Conservation (phyloP, 2,797 vertebrate genomes). For the Monodelphis domestica region DNA sequence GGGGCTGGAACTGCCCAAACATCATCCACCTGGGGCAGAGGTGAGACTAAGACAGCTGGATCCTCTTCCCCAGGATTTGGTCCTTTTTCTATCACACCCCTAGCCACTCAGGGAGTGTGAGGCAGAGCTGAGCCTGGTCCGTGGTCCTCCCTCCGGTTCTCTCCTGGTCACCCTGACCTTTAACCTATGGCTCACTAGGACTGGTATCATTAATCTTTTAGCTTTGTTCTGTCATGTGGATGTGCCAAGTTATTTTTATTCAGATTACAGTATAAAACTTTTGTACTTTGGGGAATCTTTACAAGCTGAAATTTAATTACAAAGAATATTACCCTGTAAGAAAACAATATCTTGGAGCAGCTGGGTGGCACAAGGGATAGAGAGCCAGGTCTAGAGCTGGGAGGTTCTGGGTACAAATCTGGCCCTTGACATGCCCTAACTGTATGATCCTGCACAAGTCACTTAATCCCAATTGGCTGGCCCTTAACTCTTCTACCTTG, state of each 20-base stretch:
- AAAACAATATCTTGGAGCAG: no score
- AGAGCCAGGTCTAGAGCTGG: no score
- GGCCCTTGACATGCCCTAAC: no score
- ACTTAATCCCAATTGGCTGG: no score
- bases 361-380: no score
- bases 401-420: no score
- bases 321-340: background rate
- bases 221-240: background rate
- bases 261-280: background rate
- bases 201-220: background rate
- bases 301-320: slow-evolving; percentile 6
- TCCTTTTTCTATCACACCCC: background rate
- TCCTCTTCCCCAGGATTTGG: background rate
- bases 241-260: slow-evolving; percentile 9
- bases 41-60: background rate
- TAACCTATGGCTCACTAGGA: background rate
- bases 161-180: background rate
- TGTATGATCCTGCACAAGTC: no score
- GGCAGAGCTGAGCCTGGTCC: background rate
- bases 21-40: background rate
- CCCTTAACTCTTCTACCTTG: no score
- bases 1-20: background rate
- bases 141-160: background rate
- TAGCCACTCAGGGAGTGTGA: background rate
- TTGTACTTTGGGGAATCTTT: background rate